Percentiles rank a stretch among this genome's conserved stretches.
Evolutionary conservation across 2,797 vertebrate species (phyloP).

Genomic region (Rhadinocentrus ornatus): DNA sequence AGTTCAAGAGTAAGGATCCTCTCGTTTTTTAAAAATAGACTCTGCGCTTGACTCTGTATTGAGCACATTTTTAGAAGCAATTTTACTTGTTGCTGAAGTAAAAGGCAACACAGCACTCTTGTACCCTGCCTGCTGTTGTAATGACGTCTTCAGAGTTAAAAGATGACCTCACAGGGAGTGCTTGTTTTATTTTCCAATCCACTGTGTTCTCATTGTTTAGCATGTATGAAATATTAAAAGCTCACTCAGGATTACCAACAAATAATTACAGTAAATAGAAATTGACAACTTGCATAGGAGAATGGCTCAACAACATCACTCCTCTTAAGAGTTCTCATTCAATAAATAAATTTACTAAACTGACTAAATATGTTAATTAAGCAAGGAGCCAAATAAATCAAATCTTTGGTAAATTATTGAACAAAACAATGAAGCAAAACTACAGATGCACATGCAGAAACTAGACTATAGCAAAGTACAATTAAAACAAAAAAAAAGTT

Average conservation of each 20-base stretch:
- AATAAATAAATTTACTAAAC: neutral
- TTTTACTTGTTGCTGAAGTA: conserved; percentile 66
- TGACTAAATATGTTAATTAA: conserved; percentile 12
- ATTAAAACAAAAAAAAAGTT: neutral
- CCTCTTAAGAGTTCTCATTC: neutral
- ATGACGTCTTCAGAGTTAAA: conserved; percentile 33
- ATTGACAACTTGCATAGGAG: conserved; percentile 7
- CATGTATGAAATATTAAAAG: neutral
- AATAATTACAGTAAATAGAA: too few species aligned
- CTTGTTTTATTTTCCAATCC: conserved; percentile 20
- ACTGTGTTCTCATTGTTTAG: conserved; percentile 13
- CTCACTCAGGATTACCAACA: conserved; percentile 1
- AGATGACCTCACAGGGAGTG: conserved; percentile 23
- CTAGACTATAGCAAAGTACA: neutral
- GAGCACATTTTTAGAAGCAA: conserved; percentile 66
- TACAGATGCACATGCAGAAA: neutral
- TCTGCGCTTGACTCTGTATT: conserved; percentile 53
- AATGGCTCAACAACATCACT: neutral
- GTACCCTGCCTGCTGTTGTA: conserved; percentile 26
- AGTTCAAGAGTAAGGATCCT: conserved; percentile 54
- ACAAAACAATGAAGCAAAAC: conserved; percentile 13
- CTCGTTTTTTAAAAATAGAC: conserved; percentile 61
- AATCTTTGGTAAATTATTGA: conserved; percentile 24
- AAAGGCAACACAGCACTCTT: conserved; percentile 52
- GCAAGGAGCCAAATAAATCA: conserved; percentile 5